phyloP scores from a whole-genome alignment of 2,797 vertebrate genomes.

The Hipposideros larvatus region DNA sequence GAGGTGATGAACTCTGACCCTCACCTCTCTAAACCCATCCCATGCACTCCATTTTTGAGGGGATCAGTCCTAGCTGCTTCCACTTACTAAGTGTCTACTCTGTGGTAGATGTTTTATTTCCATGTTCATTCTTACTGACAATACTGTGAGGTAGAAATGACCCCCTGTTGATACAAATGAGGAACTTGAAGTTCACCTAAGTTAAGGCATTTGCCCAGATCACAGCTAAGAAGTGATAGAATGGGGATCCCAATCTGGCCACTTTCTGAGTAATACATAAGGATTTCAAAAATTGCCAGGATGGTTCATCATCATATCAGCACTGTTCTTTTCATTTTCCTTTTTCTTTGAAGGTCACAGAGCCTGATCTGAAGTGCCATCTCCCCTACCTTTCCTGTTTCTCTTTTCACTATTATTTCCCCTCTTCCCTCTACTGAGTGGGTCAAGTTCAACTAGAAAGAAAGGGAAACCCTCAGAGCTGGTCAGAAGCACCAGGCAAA shows the following conservation, averaged over 20 bases:
- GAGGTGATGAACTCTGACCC: slow-evolving; percentile 60
- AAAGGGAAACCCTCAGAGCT: neutral
- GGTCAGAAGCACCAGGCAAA: neutral
- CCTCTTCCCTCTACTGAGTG: neutral
- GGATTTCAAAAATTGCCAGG: neutral
- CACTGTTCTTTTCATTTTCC: neutral
- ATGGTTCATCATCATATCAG: neutral
- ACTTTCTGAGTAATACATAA: neutral
- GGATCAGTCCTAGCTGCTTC: neutral
- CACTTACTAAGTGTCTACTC: neutral
- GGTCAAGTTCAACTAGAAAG: neutral
- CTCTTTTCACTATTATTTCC: neutral
- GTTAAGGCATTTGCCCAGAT: neutral
- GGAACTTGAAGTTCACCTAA: neutral
- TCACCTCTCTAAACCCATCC: neutral
- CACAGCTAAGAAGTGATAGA: neutral
- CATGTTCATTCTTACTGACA: neutral
- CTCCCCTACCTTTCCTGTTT: neutral
- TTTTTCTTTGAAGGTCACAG: neutral
- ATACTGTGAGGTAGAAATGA: neutral
- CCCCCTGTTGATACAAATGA: neutral
- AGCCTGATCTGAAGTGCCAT: neutral
- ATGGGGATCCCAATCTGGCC: neutral
- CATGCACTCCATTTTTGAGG: neutral
- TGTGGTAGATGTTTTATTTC: neutral